Conservation (phyloP, 2,113 vertebrate species). For the Nymphicus hollandicus region DNA sequence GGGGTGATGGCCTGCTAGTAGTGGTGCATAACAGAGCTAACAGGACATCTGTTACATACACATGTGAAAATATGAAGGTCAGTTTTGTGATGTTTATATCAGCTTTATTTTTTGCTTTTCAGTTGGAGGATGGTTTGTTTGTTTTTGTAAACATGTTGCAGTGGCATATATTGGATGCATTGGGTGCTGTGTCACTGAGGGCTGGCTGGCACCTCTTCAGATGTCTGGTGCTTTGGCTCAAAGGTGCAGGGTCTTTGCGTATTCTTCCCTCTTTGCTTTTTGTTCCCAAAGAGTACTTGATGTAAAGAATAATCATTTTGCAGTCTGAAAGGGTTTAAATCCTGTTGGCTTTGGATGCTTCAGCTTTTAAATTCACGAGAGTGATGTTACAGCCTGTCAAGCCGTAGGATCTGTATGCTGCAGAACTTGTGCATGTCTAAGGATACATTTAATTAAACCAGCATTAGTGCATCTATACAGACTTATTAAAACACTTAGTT, state of each 20-base stretch:
- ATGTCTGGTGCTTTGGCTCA: not conserved
- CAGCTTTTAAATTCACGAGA: conserved; percentile 13
- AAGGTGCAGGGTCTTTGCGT: not conserved
- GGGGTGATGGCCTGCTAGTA: not conserved
- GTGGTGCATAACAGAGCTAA: not conserved
- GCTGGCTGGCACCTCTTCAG: not conserved
- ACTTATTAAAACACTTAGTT: conserved; percentile 81
- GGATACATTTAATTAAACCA: conserved; percentile 74
- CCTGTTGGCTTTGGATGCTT: not conserved
- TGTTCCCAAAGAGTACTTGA: not conserved
- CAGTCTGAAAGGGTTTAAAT: not conserved
- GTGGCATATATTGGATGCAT: not conserved
- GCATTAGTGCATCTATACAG: conserved; percentile 72
- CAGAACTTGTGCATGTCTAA: conserved; percentile 29
- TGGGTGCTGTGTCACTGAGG: not conserved
- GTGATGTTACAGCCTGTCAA: not conserved
- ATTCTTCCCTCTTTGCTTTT: not conserved
- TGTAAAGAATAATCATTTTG: not conserved
- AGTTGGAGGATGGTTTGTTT: not conserved
- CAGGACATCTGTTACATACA: not conserved
- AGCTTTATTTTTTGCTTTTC: not conserved
- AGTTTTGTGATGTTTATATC: not conserved
- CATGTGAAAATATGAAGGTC: not conserved
- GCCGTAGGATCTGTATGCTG: not conserved
- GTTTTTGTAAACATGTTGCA: not conserved